Evolutionary conservation across 2,113 vertebrate genomes (phyloP).

Genomic region (Thryonomys swinderianus): DNA sequence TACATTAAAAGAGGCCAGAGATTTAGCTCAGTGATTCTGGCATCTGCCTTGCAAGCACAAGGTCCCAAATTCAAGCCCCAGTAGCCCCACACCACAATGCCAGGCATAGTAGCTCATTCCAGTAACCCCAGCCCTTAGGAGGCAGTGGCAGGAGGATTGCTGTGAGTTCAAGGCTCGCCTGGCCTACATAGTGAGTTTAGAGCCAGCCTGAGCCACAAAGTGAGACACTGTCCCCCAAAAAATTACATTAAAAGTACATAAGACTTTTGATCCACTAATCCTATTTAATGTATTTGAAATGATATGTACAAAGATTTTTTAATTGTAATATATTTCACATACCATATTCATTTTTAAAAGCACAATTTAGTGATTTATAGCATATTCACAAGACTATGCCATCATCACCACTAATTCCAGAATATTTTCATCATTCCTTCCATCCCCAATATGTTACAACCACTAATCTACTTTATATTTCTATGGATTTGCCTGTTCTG

Average conservation of each 20-base stretch:
- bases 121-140: no score
- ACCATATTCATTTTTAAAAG: not conserved
- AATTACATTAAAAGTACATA: not conserved
- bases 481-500: not conserved
- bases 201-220: no score
- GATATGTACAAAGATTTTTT: not conserved
- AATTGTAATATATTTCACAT: not conserved
- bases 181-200: no score
- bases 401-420: conserved; percentile 1
- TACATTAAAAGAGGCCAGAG: conserved; percentile 31
- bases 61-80: no score
- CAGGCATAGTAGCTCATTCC: no score
- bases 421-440: not conserved
- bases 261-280: not conserved
- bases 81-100: no score
- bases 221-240: no score
- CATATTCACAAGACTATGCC: not conserved
- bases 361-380: not conserved
- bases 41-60: no score
- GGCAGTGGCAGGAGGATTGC: no score
- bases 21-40: no score
- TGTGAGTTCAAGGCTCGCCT: no score
- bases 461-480: not conserved
- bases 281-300: not conserved
- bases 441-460: not conserved